Evolutionary conservation across 2,113 vertebrate species (phyloP), one percentile per base, ranked within the genome.

Genomic region (Pelmatolapia mariae): DNA sequence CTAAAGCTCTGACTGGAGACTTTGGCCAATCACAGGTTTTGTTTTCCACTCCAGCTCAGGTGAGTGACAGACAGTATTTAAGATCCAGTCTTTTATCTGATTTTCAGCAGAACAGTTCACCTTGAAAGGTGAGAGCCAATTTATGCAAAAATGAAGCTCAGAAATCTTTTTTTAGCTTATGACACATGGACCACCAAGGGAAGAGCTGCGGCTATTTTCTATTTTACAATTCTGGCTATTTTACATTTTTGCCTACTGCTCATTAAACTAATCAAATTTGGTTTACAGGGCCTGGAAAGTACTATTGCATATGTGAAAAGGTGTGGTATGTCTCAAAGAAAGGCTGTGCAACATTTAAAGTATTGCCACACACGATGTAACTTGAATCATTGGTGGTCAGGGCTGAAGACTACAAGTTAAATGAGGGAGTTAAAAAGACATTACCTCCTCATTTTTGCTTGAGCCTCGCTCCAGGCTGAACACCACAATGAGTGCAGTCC

Each of bases 351-450:
- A 16, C 13, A 0, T 26, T 76, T 76, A 50, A 50, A 78, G 24
- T 29, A 0, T 24, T 26, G 5, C 0, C 43, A 16, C n/a, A 73
- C 66, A 73, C 24, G 8, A 10, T 0, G 40, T 45, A 45, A 45
- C 22, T 76, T 29, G 43, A 76, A 76, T 76, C 71, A 47, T 2
- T 45, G 24, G 22, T 29, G 45, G 0, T 47, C 15, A 5, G 71
- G 43, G 24, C 9, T 76, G 40, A 45, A 45, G 68, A 43, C 38
- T 43, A 2, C 38, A 71, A 1, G n/a, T 43, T 47, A 47, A 47
- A 73, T 7, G 22, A 45, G 22, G 68, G 68, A 29, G 68, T 10
- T 29, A 71, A 24, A 71, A 40, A 40, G 63, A 71, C 5, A 3
- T 71, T 71, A 10, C 66, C 12, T 6, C 38, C 66, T 24, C 2